A percentile compares a stretch with the other conserved stretches of the same genome.
phyloP scores from a whole-genome alignment of 2,113 vertebrate genomes.

The Alligator mississippiensis region DNA sequence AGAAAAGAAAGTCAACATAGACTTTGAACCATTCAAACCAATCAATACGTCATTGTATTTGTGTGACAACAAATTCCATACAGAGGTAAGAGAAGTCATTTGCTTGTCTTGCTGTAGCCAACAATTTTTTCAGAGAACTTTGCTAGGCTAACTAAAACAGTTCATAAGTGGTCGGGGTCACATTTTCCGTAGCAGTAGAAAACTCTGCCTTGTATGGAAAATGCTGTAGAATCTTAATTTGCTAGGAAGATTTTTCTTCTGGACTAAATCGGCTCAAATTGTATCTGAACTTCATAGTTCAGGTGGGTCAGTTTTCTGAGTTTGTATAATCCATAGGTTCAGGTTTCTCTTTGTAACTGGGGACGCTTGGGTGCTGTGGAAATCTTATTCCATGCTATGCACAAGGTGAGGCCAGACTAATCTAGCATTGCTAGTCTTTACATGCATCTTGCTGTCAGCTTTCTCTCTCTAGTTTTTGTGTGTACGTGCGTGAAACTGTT shows the following conservation, averaged over 20 bases:
- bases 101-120: neutral
- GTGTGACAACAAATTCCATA: constrained; percentile 99
- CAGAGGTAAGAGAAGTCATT: constrained; percentile 86
- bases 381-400: constrained; percentile 3
- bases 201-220: neutral
- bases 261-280: neutral
- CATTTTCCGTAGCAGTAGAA: neutral
- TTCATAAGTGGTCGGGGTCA: neutral
- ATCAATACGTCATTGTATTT: constrained; percentile 99
- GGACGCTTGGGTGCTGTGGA: neutral
- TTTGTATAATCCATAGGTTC: neutral
- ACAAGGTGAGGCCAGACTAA: constrained; percentile 25
- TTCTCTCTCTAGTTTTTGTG: neutral
- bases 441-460: neutral
- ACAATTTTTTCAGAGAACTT: neutral
- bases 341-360: neutral
- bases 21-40: constrained; percentile 99
- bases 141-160: neutral
- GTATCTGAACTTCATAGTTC: neutral
- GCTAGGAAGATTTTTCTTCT: neutral
- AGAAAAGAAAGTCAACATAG: constrained; percentile 99
- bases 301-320: neutral
- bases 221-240: neutral
- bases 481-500: no score
- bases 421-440: neutral